Conservation (phyloP, 2,113 vertebrate species). For the Xenopus laevis region DNA sequence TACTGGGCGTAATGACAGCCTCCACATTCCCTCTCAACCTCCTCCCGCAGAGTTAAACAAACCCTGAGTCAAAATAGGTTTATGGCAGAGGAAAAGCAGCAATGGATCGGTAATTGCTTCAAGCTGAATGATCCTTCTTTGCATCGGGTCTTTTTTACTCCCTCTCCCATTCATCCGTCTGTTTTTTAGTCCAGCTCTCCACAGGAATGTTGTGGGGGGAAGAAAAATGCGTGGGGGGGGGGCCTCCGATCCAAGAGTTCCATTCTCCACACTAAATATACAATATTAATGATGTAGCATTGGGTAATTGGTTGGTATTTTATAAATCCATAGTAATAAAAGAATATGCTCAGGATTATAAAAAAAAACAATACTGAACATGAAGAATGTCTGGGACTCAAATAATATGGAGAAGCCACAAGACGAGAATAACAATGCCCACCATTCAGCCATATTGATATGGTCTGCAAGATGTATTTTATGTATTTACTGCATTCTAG, state of each 20-base stretch:
- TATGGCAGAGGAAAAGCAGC: background rate
- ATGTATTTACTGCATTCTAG: no score
- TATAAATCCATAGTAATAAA: no score
- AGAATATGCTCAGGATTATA: no score
- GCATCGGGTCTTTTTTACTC: no score
- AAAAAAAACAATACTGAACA: no score
- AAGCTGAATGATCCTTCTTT: slow-evolving; percentile 1
- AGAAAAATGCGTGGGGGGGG: background rate
- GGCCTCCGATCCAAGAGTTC: background rate
- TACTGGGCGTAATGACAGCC: slow-evolving; percentile 30
- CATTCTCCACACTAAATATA: background rate
- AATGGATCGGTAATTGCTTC: slow-evolving; percentile 20
- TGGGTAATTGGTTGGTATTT: no score
- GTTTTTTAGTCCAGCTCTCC: background rate
- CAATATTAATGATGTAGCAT: no score
- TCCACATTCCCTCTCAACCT: background rate
- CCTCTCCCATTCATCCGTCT: background rate
- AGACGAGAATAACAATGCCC: no score
- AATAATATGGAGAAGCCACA: no score
- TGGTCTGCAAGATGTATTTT: no score
- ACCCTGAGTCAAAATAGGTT: slow-evolving; percentile 9
- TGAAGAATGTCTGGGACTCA: no score
- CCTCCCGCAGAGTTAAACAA: slow-evolving; percentile 13
- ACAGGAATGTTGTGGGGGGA: slow-evolving; percentile 24
- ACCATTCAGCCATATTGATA: no score